phyloP scores from a whole-genome alignment of 2,113 vertebrate genomes.

The Sander vitreus region DNA sequence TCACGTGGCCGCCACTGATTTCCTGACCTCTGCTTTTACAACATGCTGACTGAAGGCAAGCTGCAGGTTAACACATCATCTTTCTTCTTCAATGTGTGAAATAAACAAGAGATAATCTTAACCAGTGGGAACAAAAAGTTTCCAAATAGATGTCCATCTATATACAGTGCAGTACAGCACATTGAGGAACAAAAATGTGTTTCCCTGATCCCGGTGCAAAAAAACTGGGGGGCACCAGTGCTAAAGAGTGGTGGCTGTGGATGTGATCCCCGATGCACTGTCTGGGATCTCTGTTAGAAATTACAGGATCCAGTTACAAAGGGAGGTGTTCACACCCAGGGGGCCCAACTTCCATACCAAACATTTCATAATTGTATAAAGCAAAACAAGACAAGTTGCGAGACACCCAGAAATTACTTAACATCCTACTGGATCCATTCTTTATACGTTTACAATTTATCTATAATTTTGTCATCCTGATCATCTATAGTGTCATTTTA shows the following conservation, averaged over 20 bases:
- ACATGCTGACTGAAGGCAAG: neutral
- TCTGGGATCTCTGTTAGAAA: too few species aligned
- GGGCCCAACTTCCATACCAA: too few species aligned
- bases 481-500: neutral
- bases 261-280: too few species aligned
- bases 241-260: too few species aligned
- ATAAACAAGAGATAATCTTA: neutral
- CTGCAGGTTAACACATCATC: neutral
- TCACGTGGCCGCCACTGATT: conserved; percentile 70
- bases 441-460: neutral
- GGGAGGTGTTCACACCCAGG: too few species aligned
- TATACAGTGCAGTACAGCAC: too few species aligned
- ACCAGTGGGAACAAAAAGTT: neutral
- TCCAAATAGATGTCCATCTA: neutral
- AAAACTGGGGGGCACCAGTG: too few species aligned
- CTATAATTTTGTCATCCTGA: neutral
- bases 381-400: neutral
- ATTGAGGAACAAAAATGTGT: too few species aligned
- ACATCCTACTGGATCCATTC: too few species aligned
- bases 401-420: neutral
- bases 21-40: conserved; percentile 34
- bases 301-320: too few species aligned
- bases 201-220: too few species aligned
- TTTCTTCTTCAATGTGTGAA: neutral
- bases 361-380: too few species aligned